Conservation (phyloP, 1,140 invertebrate species). For the Nebria ingens region DNA sequence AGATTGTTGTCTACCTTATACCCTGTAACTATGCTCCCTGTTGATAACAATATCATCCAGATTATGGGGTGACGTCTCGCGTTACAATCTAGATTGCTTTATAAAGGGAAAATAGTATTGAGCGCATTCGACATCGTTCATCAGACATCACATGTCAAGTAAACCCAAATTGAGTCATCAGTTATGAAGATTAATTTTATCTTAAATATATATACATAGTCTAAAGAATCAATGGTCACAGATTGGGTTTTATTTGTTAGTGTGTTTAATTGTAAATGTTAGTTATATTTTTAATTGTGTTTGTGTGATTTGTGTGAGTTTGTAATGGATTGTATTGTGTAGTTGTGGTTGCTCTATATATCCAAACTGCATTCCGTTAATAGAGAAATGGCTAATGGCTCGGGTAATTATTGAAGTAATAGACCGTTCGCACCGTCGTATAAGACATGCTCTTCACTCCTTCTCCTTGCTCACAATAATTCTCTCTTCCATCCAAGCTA, state of each 20-base stretch:
- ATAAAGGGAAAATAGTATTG: conserved; percentile 18
- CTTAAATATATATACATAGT: no score
- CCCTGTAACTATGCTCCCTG: conserved; percentile 20
- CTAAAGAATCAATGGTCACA: no score
- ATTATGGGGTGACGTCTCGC: conserved; percentile 15
- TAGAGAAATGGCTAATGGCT: conserved; percentile 17
- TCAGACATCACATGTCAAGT: no score
- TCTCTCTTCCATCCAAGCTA: conserved; percentile 7
- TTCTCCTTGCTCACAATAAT: background rate
- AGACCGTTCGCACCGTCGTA: conserved; percentile 14
- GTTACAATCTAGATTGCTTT: conserved; percentile 24
- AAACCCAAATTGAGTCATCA: no score
- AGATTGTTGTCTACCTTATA: conserved; percentile 16
- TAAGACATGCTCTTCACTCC: background rate
- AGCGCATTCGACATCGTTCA: conserved; percentile 4
- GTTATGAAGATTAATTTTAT: no score
- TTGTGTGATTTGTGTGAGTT: background rate
- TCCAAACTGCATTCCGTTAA: background rate
- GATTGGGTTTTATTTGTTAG: no score
- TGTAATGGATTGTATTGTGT: background rate
- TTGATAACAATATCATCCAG: conserved; percentile 24
- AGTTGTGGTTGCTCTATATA: conserved; percentile 4
- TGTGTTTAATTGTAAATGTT: no score
- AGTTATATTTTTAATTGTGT: no score
- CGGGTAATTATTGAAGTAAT: conserved; percentile 19